Evolutionary conservation across 2,888 invertebrate genomes (phyloP).

Genomic region (Saturnia japonica): DNA sequence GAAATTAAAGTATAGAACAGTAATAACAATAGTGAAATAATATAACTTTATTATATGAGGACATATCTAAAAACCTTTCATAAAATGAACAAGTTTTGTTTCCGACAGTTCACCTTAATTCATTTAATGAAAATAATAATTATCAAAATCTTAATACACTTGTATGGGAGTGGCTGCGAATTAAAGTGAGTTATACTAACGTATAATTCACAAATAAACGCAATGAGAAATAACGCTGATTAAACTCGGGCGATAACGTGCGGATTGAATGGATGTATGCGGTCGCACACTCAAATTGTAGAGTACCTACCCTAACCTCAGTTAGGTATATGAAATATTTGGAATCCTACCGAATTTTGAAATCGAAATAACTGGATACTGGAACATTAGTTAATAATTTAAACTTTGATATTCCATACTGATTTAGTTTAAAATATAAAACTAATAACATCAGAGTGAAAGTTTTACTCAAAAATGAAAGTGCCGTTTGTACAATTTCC

Average conservation of each 20-base stretch:
- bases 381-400: not conserved
- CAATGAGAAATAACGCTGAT: slow-evolving; percentile 29
- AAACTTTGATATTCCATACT: not conserved
- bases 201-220: slow-evolving; percentile 20
- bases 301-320: slow-evolving; percentile 5
- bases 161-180: not conserved
- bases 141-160: not conserved
- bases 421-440: not conserved
- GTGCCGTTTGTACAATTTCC: no score
- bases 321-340: not conserved
- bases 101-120: no score
- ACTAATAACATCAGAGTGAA: no score
- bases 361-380: slow-evolving; percentile 23
- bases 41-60: no score
- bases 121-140: not conserved
- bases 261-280: slow-evolving; percentile 36
- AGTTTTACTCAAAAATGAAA: no score
- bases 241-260: slow-evolving; percentile 32
- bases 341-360: slow-evolving; percentile 1
- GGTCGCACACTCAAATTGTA: slow-evolving; percentile 28
- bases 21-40: no score
- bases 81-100: no score
- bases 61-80: no score
- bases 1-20: no score
- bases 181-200: slow-evolving; percentile 7